These are phyloP conservation scores for Odontomyia ornata DNA, from an alignment of 2,888 invertebrate genomes.

Conservation along the genomic window DNA sequence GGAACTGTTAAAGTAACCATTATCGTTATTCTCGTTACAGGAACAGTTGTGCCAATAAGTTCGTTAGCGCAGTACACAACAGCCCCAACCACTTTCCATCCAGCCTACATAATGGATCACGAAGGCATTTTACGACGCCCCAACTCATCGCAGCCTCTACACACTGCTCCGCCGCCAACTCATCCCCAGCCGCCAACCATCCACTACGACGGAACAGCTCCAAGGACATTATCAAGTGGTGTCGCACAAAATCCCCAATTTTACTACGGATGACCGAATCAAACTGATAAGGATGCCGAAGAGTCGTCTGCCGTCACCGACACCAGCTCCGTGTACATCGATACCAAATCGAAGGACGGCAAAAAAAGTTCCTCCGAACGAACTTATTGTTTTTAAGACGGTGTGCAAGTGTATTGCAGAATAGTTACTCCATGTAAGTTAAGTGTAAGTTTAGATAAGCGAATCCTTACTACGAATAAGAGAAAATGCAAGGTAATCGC, in stretches of 20 bases:
- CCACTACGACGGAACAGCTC: conserved; percentile 62
- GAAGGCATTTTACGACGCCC: conserved; percentile 59
- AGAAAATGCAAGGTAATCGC: conserved; percentile 32
- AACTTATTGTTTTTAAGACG: conserved; percentile 49
- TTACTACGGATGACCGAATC: conserved; percentile 63
- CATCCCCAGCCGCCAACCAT: conserved; percentile 49
- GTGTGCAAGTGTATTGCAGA: conserved; percentile 18
- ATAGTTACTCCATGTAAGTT: conserved; percentile 27
- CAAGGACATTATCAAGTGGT: conserved; percentile 62
- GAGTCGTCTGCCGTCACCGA: conserved; percentile 15
- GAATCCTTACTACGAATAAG: background rate
- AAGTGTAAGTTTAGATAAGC: conserved; percentile 9
- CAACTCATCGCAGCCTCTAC: conserved; percentile 50
- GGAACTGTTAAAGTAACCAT: too few species aligned
- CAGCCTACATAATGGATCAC: conserved; percentile 60
- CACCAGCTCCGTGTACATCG: conserved; percentile 28
- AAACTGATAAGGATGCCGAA: conserved; percentile 16
- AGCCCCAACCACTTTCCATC: conserved; percentile 59
- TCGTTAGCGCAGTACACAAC: conserved; percentile 62
- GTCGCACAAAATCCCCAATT: conserved; percentile 61
- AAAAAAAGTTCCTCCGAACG: conserved; percentile 47
- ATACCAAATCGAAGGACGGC: conserved; percentile 39
- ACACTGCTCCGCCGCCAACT: conserved; percentile 52
- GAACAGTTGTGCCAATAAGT: conserved; percentile 58
- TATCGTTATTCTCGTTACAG: conserved; percentile 9